A percentile compares a stretch with the other conserved stretches of the same genome.
Conservation (phyloP, 2,113 vertebrate species). For the Meleagris gallopavo region DNA sequence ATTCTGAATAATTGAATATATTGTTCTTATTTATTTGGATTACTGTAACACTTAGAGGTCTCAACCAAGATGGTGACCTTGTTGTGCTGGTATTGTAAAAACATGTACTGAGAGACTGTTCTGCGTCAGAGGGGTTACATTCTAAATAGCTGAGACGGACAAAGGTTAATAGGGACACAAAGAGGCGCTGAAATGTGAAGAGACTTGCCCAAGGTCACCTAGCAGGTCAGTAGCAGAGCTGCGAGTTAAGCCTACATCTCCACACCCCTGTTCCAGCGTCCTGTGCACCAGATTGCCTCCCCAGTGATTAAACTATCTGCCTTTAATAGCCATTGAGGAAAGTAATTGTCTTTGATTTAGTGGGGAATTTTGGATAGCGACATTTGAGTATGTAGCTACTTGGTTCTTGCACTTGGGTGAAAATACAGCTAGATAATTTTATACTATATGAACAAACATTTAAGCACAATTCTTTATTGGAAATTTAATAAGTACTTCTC, state of each 20-base stretch:
- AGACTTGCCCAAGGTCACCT: slow-evolving; percentile 73
- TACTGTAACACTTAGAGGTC: slow-evolving; percentile 69
- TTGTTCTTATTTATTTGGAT: slow-evolving; percentile 72
- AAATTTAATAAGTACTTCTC: background rate
- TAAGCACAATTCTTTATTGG: background rate
- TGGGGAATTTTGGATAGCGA: slow-evolving; percentile 37
- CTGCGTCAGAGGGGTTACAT: slow-evolving; percentile 66
- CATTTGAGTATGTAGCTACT: slow-evolving; percentile 12
- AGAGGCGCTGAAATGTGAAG: slow-evolving; percentile 73
- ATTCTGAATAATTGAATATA: slow-evolving; percentile 73
- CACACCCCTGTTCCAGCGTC: slow-evolving; percentile 3
- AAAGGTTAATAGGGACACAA: slow-evolving; percentile 75
- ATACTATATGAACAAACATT: background rate
- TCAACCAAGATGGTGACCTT: slow-evolving; percentile 70
- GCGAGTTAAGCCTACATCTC: slow-evolving; percentile 52
- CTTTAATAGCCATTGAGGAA: slow-evolving; percentile 63
- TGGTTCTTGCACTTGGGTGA: background rate
- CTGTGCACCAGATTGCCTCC: slow-evolving; percentile 59
- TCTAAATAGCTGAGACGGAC: slow-evolving; percentile 67
- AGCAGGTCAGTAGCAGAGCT: slow-evolving; percentile 68
- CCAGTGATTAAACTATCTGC: slow-evolving; percentile 64
- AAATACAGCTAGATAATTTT: background rate
- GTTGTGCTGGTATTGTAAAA: slow-evolving; percentile 72
- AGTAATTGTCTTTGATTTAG: slow-evolving; percentile 63
- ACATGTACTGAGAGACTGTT: slow-evolving; percentile 71